phyloP scores from a whole-genome alignment of 2,113 vertebrate species.

The Heteronetta atricapilla region DNA sequence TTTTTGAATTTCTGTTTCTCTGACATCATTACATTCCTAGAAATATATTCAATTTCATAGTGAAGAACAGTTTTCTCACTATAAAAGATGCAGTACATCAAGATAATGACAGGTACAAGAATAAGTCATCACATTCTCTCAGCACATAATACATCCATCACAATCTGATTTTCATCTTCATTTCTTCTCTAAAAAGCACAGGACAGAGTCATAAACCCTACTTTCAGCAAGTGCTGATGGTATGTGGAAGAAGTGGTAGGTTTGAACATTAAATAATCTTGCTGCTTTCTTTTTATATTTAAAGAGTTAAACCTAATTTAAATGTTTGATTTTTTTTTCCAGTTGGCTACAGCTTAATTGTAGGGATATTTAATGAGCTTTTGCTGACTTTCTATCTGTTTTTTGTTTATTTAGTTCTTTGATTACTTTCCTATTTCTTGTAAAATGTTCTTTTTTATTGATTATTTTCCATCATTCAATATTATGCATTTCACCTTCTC shows the following conservation, averaged over 20 bases:
- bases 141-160: neutral
- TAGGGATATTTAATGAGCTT: neutral
- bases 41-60: neutral
- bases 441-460: neutral
- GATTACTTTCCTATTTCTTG: neutral
- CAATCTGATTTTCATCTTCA: neutral
- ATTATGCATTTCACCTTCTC: neutral
- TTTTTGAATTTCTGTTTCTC: neutral
- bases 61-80: slow-evolving; percentile 8
- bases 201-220: neutral
- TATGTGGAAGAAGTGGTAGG: neutral
- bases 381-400: neutral
- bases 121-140: neutral
- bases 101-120: neutral
- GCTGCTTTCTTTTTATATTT: neutral
- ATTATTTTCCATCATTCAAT: neutral
- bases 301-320: neutral
- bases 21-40: neutral
- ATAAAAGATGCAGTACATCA: neutral
- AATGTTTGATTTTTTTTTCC: neutral
- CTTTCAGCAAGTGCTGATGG: neutral
- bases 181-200: neutral
- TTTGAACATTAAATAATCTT: neutral
- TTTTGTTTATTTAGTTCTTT: neutral
- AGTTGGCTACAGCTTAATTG: neutral